A percentile compares a stretch with the other conserved stretches of the same genome.
Evolutionary conservation across 2,113 vertebrate genomes (phyloP).

Genomic region (Phycodurus eques): DNA sequence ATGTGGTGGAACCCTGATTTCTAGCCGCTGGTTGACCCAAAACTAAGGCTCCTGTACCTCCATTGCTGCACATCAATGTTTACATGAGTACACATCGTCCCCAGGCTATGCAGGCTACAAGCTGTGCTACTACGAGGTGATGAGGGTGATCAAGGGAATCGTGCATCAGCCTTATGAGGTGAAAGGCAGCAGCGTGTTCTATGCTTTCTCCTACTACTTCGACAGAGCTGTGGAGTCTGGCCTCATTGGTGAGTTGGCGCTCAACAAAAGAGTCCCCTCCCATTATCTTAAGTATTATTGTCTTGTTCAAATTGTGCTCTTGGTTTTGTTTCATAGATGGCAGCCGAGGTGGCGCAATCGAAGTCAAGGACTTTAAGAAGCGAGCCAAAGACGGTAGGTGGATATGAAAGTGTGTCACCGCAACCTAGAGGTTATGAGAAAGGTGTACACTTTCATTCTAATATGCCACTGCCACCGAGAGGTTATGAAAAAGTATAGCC

Average conservation of each 20-base stretch:
- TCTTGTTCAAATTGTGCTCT: constrained; percentile 33
- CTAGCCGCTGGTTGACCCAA: constrained; percentile 41
- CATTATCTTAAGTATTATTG: constrained; percentile 32
- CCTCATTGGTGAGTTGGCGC: constrained; percentile 83
- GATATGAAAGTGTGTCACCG: not conserved
- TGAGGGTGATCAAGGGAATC: constrained; percentile 84
- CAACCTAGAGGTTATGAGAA: too few species aligned
- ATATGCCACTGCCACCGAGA: too few species aligned
- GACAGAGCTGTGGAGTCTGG: constrained; percentile 89
- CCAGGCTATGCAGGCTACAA: constrained; percentile 88
- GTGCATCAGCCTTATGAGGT: constrained; percentile 91
- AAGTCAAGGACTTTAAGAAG: constrained; percentile 92
- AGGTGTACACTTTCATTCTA: too few species aligned
- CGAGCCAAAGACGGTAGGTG: constrained; percentile 92
- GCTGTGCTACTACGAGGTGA: constrained; percentile 89
- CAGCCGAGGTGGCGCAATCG: constrained; percentile 83
- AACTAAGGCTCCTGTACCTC: constrained; percentile 18
- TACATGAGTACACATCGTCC: not conserved
- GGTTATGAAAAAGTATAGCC: too few species aligned
- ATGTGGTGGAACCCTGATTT: constrained; percentile 37
- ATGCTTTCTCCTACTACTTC: constrained; percentile 96
- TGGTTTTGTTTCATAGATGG: constrained; percentile 73
- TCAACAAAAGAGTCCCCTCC: constrained; percentile 15
- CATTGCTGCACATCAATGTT: constrained; percentile 17
- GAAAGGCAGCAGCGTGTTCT: constrained; percentile 84